Base-by-base conservation (phyloP, 2,888 invertebrate species). In the Agrotis segetum region DNA sequence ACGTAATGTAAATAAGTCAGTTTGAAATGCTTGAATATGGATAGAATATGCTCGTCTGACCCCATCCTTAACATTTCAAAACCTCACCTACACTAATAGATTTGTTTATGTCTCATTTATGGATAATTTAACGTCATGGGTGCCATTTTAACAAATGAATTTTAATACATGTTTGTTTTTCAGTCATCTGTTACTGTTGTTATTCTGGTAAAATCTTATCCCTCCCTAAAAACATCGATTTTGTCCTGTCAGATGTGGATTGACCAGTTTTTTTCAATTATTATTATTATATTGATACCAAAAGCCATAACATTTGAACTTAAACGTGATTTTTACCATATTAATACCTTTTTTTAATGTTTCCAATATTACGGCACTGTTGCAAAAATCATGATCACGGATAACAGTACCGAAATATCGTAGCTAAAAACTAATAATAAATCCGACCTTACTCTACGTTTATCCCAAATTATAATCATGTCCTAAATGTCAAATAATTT, bases 81-180 rank as follows among this genome's bases (percentile, higher is more conserved):
- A 56, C 40, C 49, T 47, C 14, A 47, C n/a, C n/a, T n/a, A n/a
- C 11, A 71, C 52, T 40, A 63, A 0, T 55, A 19, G 6, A 2
- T 19, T 46, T 73, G 16, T 14, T 56, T 21, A 19, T 47, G 24
- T 21, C 2, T 46, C 7, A 34, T 56, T 46, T 50, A 46, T 56
- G 3, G 17, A 46, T 67, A 56, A 40, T 40, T 24, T 46, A 24
- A 47, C 4, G 46, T 46, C 11, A 50, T 52, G 34, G 58, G 69
- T 73, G 73, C 73, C 76, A 73, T 76, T 67, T 24, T 24, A 50
- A 75, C 2, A 47, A 53, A 14, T 13, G 19, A 5, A 46, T 21
- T 9, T 29, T 16, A 14, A 17, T n/a, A n/a, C n/a, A n/a, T 0
- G 14, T 3, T 21, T 56, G 3, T 17, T 14, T 44, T 53, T 29